Percentiles rank a stretch among this genome's conserved stretches.
phyloP scores from a whole-genome alignment of 2,797 vertebrate genomes.

The Hirundo rustica region DNA sequence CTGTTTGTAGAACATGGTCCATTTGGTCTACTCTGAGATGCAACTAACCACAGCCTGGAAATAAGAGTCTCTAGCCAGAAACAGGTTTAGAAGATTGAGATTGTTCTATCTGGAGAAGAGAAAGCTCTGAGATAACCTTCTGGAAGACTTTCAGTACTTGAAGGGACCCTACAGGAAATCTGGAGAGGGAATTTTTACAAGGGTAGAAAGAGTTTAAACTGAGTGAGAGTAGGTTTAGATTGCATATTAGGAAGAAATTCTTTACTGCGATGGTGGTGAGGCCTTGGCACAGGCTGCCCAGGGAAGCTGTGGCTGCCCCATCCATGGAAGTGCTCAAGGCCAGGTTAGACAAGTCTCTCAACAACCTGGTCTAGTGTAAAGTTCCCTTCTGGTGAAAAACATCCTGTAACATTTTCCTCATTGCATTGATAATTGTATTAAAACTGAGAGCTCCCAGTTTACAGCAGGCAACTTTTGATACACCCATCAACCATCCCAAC shows the following conservation, averaged over 20 bases:
- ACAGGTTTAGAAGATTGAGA: background rate
- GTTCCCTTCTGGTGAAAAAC: background rate
- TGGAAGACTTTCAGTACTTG: background rate
- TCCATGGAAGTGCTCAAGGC: background rate
- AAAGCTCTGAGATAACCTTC: background rate
- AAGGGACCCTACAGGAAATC: background rate
- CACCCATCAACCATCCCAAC: background rate
- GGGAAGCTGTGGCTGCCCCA: background rate
- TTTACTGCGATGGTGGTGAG: background rate
- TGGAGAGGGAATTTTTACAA: background rate
- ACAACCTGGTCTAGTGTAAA: background rate
- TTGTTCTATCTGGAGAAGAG: background rate
- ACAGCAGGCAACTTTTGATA: background rate
- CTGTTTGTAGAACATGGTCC: background rate
- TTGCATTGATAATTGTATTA: background rate
- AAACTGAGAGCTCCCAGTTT: background rate
- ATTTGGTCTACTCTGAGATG: background rate
- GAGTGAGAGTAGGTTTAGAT: background rate
- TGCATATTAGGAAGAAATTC: background rate
- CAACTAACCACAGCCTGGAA: background rate
- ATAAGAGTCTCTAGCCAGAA: background rate
- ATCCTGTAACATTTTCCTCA: background rate
- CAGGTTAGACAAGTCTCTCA: background rate
- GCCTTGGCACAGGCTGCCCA: background rate
- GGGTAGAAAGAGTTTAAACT: background rate